Base-by-base conservation (phyloP, 1,140 invertebrate genomes). In the Homalodisca vitripennis region DNA sequence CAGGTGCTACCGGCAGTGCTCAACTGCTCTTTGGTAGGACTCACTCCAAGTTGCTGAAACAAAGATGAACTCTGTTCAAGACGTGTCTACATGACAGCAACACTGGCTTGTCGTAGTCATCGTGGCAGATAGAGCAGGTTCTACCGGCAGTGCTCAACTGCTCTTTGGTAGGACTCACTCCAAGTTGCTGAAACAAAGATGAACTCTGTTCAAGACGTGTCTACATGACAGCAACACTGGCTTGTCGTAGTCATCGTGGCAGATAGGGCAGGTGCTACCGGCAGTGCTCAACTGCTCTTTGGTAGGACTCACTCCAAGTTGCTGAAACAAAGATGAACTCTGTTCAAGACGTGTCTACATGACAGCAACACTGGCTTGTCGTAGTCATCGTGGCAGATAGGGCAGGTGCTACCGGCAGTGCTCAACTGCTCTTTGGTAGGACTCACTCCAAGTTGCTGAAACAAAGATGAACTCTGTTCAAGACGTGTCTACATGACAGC, bases 271-370 rank as follows among this genome's bases (percentile, higher is more conserved):
- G 47, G 88, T 84, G 31, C 88, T 86, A 2, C 92, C 93, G 3
- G 89, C 87, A 13, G 87, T 86, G 68, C 89, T 81, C 34, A 97
- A 78, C 77, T 96, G 89, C 73, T 92, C 90, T 75, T 88, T 86
- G 14, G 86, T 90, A 13, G 94, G 93, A 41, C 83, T 84, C 13
- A 83, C 84, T 70, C 94, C 94, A 72, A 94, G 87, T 68, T 87
- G 89, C 92, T 94, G 78, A 57, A 79, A 78, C 70, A 63, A 70
- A 76, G 77, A 71, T 63, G 68, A 46, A n/a, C n/a, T n/a, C n/a
- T n/a, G n/a, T n/a, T n/a, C n/a, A 97, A 98, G 64, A 97, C 94
- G 80, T 98, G 95, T 72, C 90, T 89, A 80, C 95, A 97, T 34
- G 82, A 79, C 64, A 89, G 84, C 3, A 97, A 80, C 12, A 95